phyloP scores from a whole-genome alignment of 2,113 vertebrate genomes.

The Meriones unguiculatus region DNA sequence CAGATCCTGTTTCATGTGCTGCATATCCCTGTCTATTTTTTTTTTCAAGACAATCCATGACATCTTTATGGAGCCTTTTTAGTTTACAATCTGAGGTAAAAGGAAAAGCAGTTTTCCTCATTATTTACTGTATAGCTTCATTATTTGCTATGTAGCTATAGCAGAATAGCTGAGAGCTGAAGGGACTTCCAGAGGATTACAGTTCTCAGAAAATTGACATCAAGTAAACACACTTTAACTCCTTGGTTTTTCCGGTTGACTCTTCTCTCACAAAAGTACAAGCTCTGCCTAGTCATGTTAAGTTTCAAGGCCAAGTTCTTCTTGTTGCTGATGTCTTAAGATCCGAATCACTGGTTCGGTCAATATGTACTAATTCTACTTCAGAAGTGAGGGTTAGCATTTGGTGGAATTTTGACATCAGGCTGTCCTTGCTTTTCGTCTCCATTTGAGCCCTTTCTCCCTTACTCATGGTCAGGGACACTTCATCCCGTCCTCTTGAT shows the following conservation, averaged over 20 bases:
- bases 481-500: slow-evolving; percentile 98
- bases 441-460: slow-evolving; percentile 95
- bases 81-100: slow-evolving; percentile 70
- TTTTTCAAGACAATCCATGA: background rate
- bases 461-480: slow-evolving; percentile 95
- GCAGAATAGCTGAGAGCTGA: slow-evolving; percentile 72
- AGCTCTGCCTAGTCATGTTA: slow-evolving; percentile 20
- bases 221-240: background rate
- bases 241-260: slow-evolving; percentile 64
- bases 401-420: slow-evolving; percentile 96
- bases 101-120: slow-evolving; percentile 61
- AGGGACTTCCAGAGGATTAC: slow-evolving; percentile 52
- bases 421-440: slow-evolving; percentile 95
- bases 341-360: slow-evolving; percentile 84
- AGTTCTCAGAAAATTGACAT: slow-evolving; percentile 60
- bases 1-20: background rate
- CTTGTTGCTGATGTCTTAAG: slow-evolving; percentile 26
- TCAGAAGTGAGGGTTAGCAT: slow-evolving; percentile 97
- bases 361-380: slow-evolving; percentile 94
- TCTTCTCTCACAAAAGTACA: slow-evolving; percentile 44
- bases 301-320: slow-evolving; percentile 67
- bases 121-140: background rate
- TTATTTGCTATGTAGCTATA: slow-evolving; percentile 34
- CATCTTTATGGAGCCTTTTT: slow-evolving; percentile 72
- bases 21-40: background rate